Evolutionary conservation across 2,888 invertebrate species (phyloP), one percentile per base, ranked within the genome.

Genomic region (Phymatocera aterrima): DNA sequence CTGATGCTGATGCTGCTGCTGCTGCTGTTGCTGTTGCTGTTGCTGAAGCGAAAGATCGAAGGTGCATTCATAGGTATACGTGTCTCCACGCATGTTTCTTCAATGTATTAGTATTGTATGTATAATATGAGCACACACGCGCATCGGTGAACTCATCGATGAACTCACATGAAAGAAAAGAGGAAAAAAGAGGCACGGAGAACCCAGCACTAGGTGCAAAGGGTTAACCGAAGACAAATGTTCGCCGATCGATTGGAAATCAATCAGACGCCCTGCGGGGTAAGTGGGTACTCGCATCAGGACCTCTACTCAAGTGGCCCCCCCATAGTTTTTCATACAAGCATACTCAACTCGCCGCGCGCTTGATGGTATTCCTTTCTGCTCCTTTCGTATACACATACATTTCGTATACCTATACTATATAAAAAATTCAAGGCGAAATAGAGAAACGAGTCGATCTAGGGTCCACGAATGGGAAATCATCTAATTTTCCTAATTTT

Each of bases 271-370:
- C 57, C 75, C 75, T 51, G 57, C 46, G n/a, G 75, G 57, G 75
- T 75, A 57, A 75, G 75, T 75, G 75, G 75, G 75, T 37, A 75
- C 75, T 57, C 57, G 75, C 57, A 75, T 75, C 75, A 40, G 75
- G 57, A 12, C 43, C 43, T 75, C 12, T 28, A 8, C 24, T 37
- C 18, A 8, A 21, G 24, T 12, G 10, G 75, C 31, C n/a, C 57
- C 75, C 75, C 75, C 40, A 75, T n/a, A 24, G 75, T 40, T 75
- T 60, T 54, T 28, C 75, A 60, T 75, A 75, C 40, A 28, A n/a
- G 79, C 65, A 78, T 79, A 79, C 81, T n/a, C 77, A 51, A 60
- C 68, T 70, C 70, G 54, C 78, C 68, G 8, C 15, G 21, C 81
- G 80, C 79, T 10, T 57, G 24, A 24, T 8, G 54, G 28, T 57